Evolutionary conservation across 2,888 invertebrate genomes (phyloP).

Genomic region (Trissolcus brochymenae): DNA sequence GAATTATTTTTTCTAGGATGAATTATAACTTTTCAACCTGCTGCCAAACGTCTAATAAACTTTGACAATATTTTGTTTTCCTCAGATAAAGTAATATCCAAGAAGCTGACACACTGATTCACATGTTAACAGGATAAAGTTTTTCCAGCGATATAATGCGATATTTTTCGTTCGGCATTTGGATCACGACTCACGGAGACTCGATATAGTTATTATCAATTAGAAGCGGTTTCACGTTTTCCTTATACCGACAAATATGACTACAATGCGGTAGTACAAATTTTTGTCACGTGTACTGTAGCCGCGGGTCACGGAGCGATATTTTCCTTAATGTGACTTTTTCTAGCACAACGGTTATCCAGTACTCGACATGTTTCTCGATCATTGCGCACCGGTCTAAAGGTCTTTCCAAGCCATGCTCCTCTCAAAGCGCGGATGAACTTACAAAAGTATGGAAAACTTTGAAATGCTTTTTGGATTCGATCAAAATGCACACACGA

Average conservation of each 20-base stretch:
- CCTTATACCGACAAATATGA: slow-evolving; percentile 16
- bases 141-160: neutral
- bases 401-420: neutral
- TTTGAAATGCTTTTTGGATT: neutral
- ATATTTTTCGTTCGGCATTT: slow-evolving; percentile 1
- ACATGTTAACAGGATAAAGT: too few species aligned
- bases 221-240: slow-evolving; percentile 3
- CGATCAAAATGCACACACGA: neutral
- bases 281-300: slow-evolving; percentile 19
- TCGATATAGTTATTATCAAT: slow-evolving; percentile 9
- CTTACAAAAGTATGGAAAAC: slow-evolving; percentile 1
- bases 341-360: slow-evolving; percentile 16
- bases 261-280: slow-evolving; percentile 1
- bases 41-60: too few species aligned
- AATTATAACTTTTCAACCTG: too few species aligned
- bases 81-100: too few species aligned
- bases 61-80: too few species aligned
- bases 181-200: slow-evolving; percentile 1
- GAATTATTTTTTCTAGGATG: too few species aligned
- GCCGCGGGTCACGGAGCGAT: slow-evolving; percentile 27
- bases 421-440: neutral
- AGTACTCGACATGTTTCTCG: slow-evolving; percentile 24
- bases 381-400: slow-evolving; percentile 17
- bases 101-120: too few species aligned
- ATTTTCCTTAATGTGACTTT: slow-evolving; percentile 30